Percentiles rank a stretch among this genome's conserved stretches.
These are phyloP conservation scores for Drosophila kambysellisi DNA, from an alignment of 2,888 invertebrate species.

Conservation along the genomic window DNA sequence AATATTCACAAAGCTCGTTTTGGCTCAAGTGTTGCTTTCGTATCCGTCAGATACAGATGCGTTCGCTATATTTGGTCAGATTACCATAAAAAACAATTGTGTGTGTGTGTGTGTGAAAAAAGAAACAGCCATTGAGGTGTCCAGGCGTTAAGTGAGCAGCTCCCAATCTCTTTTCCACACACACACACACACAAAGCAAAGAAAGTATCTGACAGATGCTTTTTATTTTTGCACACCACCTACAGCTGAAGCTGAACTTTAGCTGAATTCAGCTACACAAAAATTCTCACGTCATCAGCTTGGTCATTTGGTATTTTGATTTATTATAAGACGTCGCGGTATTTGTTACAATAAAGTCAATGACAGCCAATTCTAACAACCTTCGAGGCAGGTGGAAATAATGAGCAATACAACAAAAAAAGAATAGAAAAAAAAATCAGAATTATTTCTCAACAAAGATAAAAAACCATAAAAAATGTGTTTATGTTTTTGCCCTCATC, in stretches of 20 bases:
- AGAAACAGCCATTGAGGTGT: constrained; percentile 22
- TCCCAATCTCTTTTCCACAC: neutral
- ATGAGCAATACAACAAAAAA: constrained; percentile 12
- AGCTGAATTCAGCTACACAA: neutral
- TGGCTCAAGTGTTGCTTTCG: constrained; percentile 33
- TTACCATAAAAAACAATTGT: constrained; percentile 52
- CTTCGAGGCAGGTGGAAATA: constrained; percentile 35
- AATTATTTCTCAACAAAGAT: constrained; percentile 29
- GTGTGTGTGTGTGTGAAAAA: neutral
- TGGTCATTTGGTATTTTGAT: constrained; percentile 52
- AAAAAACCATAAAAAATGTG: constrained; percentile 27
- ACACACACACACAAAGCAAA: constrained; percentile 22
- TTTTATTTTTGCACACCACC: constrained; percentile 9
- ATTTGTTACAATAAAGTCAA: constrained; percentile 78
- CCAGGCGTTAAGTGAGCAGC: constrained; percentile 54
- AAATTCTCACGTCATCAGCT: constrained; percentile 65
- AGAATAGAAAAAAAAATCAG: constrained; percentile 30
- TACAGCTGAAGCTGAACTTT: neutral
- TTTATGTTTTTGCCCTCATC: constrained; percentile 27
- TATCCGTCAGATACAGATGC: constrained; percentile 39
- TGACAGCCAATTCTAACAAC: constrained; percentile 46
- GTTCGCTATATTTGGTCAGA: constrained; percentile 68
- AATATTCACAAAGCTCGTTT: constrained; percentile 59
- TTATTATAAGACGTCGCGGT: constrained; percentile 62
- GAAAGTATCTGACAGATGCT: constrained; percentile 54